Conservation (phyloP, 2,113 vertebrate species). For the Cephalopterus ornatus region DNA sequence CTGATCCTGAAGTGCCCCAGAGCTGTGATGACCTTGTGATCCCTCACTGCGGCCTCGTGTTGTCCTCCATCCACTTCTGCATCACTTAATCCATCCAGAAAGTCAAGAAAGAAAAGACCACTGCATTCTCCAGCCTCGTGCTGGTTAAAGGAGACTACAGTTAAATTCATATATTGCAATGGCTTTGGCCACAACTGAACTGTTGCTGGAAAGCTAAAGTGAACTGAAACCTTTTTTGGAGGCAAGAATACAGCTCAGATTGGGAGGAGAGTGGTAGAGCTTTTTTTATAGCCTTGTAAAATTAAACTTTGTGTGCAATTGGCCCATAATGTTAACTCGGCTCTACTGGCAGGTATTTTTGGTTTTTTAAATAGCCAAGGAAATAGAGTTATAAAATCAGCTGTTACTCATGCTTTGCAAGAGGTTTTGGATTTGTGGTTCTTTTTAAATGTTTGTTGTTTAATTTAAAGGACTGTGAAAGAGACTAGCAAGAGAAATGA, state of each 20-base stretch:
- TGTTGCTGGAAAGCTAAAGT: neutral
- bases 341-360: neutral
- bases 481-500: neutral
- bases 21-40: neutral
- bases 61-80: neutral
- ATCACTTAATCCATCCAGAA: neutral
- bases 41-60: neutral
- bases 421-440: neutral
- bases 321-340: neutral
- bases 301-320: neutral
- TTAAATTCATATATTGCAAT: neutral
- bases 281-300: constrained; percentile 1
- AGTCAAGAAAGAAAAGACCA: neutral
- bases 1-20: neutral
- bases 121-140: neutral
- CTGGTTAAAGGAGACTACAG: neutral
- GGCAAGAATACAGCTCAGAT: neutral
- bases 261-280: neutral
- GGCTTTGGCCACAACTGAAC: neutral
- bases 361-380: neutral
- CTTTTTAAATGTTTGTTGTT: neutral
- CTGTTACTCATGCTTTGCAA: constrained; percentile 3
- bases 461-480: constrained; percentile 31
- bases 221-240: neutral
- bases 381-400: constrained; percentile 13